A percentile compares a stretch with the other conserved stretches of the same genome.
These are phyloP conservation scores for Aphelocoma californica DNA, from an alignment of 2,797 vertebrate species.

Conservation along the genomic window DNA sequence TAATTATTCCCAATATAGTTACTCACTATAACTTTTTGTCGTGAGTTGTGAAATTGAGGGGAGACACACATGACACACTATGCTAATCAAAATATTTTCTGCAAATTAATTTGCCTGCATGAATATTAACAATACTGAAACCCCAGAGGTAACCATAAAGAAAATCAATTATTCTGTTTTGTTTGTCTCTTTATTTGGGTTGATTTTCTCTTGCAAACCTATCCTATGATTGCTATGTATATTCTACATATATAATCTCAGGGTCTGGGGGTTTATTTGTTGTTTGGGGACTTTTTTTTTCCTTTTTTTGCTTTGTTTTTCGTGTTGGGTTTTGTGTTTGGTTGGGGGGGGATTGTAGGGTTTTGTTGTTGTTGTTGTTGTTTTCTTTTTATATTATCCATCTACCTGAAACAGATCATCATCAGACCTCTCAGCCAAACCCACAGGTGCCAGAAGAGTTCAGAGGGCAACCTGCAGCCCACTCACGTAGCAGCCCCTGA, in stretches of 20 bases:
- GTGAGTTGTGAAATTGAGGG: neutral
- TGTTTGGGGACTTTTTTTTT: neutral
- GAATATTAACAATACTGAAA: neutral
- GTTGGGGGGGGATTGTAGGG: neutral
- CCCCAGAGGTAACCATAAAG: neutral
- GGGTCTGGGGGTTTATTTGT: neutral
- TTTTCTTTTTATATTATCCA: neutral
- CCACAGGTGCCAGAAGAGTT: neutral
- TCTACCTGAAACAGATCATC: neutral
- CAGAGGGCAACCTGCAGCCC: neutral
- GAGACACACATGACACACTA: accelerated
- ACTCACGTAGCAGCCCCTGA: neutral
- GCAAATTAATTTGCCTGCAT: neutral
- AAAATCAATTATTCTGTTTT: neutral
- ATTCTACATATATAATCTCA: neutral
- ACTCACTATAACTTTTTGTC: neutral
- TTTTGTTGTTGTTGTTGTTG: no score
- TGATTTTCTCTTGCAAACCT: neutral
- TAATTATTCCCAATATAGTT: neutral
- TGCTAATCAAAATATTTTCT: neutral
- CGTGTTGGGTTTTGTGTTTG: no score
- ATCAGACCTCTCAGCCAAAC: neutral
- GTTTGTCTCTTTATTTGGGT: neutral
- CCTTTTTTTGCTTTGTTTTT: neutral
- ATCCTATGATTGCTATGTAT: neutral